phyloP scores from a whole-genome alignment of 2,888 invertebrate species.

The Minunthozetes semirufus region DNA sequence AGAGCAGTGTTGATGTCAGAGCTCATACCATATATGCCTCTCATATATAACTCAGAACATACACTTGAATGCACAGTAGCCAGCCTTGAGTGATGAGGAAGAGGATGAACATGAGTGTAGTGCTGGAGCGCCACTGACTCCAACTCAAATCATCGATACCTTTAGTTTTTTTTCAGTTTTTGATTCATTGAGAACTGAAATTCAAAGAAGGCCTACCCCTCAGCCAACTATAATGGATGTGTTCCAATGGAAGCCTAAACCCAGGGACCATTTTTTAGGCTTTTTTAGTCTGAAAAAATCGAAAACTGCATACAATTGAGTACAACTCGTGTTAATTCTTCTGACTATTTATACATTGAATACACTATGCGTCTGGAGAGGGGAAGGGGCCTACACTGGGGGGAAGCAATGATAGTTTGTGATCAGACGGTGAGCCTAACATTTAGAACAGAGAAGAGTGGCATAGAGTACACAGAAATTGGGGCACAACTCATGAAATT shows the following conservation, averaged over 20 bases:
- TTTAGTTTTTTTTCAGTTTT: slow-evolving; percentile 8
- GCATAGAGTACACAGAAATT: background rate
- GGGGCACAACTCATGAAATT: slow-evolving; percentile 15
- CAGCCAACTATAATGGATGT: background rate
- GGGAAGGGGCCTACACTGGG: background rate
- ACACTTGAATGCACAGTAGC: slow-evolving; percentile 15
- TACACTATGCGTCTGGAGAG: slow-evolving; percentile 5
- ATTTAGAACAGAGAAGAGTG: background rate
- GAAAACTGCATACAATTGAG: slow-evolving; percentile 24
- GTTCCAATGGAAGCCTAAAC: background rate
- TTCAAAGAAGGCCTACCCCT: slow-evolving; percentile 13
- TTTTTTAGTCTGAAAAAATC: slow-evolving; percentile 27
- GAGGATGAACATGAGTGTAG: slow-evolving; percentile 8
- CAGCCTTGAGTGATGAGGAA: slow-evolving; percentile 18
- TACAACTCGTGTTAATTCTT: slow-evolving; percentile 26
- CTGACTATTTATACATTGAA: slow-evolving; percentile 13
- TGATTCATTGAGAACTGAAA: background rate
- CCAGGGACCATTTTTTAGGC: no score
- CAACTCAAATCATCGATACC: background rate
- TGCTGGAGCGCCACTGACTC: background rate
- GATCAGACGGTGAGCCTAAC: slow-evolving; percentile 10
- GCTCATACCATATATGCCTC: background rate
- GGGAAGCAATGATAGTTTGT: background rate
- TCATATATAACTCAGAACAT: background rate
- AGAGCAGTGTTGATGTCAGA: background rate